Evolutionary conservation across 2,888 invertebrate species (phyloP).

Genomic region (Brenthis daphne): DNA sequence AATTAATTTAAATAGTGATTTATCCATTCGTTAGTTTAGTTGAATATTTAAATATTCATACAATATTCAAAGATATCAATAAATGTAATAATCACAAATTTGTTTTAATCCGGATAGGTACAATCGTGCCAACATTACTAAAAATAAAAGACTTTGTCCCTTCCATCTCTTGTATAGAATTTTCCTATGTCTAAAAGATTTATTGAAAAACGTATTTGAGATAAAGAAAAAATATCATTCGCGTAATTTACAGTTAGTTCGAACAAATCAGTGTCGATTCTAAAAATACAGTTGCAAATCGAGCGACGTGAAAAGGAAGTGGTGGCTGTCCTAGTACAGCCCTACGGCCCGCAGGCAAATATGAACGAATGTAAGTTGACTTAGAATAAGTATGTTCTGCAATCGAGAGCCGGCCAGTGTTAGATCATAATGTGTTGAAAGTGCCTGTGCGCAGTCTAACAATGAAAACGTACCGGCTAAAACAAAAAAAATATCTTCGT

Average conservation of each 20-base stretch:
- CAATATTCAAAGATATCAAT: constrained; percentile 6
- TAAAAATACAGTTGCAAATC: constrained; percentile 33
- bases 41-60: neutral
- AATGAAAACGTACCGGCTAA: constrained; percentile 66
- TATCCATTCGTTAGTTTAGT: no score
- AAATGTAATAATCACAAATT: neutral
- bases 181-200: no score
- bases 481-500: constrained; percentile 1
- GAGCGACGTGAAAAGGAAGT: constrained; percentile 37
- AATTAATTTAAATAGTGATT: no score
- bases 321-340: constrained; percentile 67
- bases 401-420: constrained; percentile 80
- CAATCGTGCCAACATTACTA: neutral
- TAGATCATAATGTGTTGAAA: constrained; percentile 83
- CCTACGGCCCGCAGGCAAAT: constrained; percentile 81
- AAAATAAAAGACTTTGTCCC: neutral
- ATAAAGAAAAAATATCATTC: neutral
- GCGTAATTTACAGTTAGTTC: constrained; percentile 18
- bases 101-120: no score
- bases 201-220: neutral
- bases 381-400: constrained; percentile 83
- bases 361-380: constrained; percentile 83
- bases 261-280: constrained; percentile 24
- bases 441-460: constrained; percentile 76
- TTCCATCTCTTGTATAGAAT: neutral